Evolutionary conservation across 2,113 vertebrate genomes (phyloP), one percentile per base, ranked within the genome.

Genomic region (Sander lucioperca): DNA sequence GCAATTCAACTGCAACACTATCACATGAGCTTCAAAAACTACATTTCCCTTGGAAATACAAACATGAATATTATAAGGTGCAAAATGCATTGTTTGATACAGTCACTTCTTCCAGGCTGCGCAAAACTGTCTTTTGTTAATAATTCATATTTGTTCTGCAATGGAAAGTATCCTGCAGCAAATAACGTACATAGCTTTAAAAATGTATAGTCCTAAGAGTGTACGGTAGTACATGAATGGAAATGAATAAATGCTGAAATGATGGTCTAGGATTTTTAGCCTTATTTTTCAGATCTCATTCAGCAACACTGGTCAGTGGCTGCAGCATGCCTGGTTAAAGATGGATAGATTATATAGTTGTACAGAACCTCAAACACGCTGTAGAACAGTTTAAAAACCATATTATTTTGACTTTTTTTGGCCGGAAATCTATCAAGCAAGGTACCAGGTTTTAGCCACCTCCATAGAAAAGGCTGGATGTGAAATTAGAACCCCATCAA

Each of bases 1-100:
- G 94, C 96, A 97, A 96, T 94, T 96, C 95, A 96, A 96, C 94
- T 95, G 95, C 95, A 94, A 94, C 91, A 96, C 94, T 96, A 95
- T 94, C 93, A 89, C 93, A 95, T 96, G 94, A 92, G 93, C 94
- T 94, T 94, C 95, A 96, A 94, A 93, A 96, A 91, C 88, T 92
- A 94, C 94, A 95, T 96, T 95, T 96, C 95, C 95, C 90, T 95
- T 96, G 95, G 95, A 96, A 95, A 96, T 96, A 95, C 93, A 95
- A 94, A 95, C 93, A 94, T 89, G 91, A 92, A 93, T 95, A 93
- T 93, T 91, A 90, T 94, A 93, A 95, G 94, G 94, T 94, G 93
- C 94, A 94, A 93, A 95, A 93, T 94, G 90, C 94, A 96, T 95
- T 89, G 83, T 93, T 91, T 84, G 79, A 86, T 89, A 89, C 88